A percentile compares a stretch with the other conserved stretches of the same genome.
These are phyloP conservation scores for Drosophila ambigua DNA, from an alignment of 1,140 invertebrate genomes.

Conservation along the genomic window DNA sequence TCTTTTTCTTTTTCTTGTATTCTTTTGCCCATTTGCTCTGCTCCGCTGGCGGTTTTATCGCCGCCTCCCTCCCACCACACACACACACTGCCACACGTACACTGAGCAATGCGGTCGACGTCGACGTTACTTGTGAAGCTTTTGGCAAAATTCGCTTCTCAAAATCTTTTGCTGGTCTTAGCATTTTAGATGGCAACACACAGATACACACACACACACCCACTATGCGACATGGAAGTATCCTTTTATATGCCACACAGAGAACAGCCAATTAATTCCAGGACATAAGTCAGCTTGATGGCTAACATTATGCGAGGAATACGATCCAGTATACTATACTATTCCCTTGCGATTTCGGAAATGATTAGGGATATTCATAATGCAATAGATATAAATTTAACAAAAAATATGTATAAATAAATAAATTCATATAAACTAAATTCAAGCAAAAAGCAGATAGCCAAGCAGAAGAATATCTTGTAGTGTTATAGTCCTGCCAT, in stretches of 20 bases:
- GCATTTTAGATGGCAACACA: constrained; percentile 32
- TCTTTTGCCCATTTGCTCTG: constrained; percentile 28
- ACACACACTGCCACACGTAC: neutral
- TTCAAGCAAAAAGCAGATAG: too few species aligned
- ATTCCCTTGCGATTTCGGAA: too few species aligned
- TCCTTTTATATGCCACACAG: constrained; percentile 33
- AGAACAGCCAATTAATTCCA: constrained; percentile 37
- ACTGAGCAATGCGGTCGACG: neutral
- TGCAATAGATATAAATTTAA: too few species aligned
- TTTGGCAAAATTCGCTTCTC: constrained; percentile 64
- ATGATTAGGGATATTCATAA: too few species aligned
- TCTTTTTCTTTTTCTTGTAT: constrained; percentile 75
- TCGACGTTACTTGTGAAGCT: constrained; percentile 47
- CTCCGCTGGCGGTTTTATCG: constrained; percentile 55
- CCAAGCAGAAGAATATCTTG: too few species aligned
- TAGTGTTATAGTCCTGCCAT: neutral
- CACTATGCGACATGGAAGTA: neutral
- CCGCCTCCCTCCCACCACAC: constrained; percentile 7
- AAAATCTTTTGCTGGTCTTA: constrained; percentile 65
- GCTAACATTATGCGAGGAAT: neutral
- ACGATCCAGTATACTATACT: neutral
- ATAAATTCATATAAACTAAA: too few species aligned
- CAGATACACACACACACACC: constrained; percentile 1
- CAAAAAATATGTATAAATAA: too few species aligned
- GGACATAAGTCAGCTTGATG: constrained; percentile 33